Evolutionary conservation across 53 echinoderm and acorn worm genomes (phyloP), one percentile per base, ranked within the genome.

Genomic region (Henricia sp.): DNA sequence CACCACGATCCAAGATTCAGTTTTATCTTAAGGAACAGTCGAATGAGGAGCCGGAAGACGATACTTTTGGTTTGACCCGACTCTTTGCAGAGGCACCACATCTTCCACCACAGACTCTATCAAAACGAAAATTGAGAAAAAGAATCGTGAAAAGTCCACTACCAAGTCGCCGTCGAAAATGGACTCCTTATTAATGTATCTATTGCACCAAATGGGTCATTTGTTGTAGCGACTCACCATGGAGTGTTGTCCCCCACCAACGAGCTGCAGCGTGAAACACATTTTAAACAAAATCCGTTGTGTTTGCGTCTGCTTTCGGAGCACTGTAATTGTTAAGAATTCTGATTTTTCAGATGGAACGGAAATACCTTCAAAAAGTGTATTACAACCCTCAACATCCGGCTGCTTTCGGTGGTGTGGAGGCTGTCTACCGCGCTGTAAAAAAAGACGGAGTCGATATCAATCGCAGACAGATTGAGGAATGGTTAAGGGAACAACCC

Each of bases 211-310:
- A 2, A 27, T n/a, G 5, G 17, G 11, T 44, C 16, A 73, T 70
- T 76, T 41, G 0, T 21, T 11, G n/a, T n/a, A 24, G 1, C 14
- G 0, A 0, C 37, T 20, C 86, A 85, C 36, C 83, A 86, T 90
- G 90, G 90, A 76, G 59, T 71, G 90, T 71, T 78, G 85, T 71
- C n/a, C n/a, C n/a, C 60, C 54, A 2, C 80, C 58, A 40, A n/a
- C 65, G 36, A 35, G 36, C 52, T 64, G 82, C 54, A 11, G n/a
- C 0, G 3, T 57, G 35, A 50, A 50, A 52, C 51, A 72, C 14
- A 32, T 72, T n/a, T 19, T 36, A 10, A 52, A 21, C 33, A 72
- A 23, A 52, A 52, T 72, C 35, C 72, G 72, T 9, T 72, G 52
- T 72, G 11, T 50, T 19, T 72, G 72, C 35, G 19, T 90, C 2